Conservation (phyloP, 2,797 vertebrate species). For the Premnoplex brunnescens region DNA sequence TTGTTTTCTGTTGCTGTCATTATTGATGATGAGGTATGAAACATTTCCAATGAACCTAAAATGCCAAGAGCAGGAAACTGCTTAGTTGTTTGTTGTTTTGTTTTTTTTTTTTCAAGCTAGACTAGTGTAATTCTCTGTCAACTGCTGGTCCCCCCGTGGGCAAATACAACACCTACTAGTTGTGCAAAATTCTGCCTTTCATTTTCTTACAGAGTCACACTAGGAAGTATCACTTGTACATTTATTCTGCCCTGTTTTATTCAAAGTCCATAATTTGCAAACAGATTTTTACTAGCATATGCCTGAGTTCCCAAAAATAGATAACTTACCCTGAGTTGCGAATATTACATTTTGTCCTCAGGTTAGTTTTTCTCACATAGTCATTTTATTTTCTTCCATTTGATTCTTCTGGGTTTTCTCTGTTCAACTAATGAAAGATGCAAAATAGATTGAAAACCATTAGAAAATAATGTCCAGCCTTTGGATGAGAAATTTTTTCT, state of each 20-base stretch:
- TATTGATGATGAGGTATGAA: slow-evolving; percentile 34
- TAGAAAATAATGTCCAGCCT: background rate
- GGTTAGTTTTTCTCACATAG: background rate
- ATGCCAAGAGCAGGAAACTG: slow-evolving; percentile 14
- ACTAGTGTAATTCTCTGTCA: slow-evolving; percentile 1
- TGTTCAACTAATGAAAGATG: background rate
- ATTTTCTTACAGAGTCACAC: background rate
- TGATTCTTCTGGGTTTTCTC: background rate
- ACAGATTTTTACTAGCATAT: slow-evolving; percentile 37
- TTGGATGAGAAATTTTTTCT: background rate
- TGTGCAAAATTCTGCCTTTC: slow-evolving; percentile 7
- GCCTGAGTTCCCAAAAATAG: background rate
- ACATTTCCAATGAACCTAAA: slow-evolving; percentile 55
- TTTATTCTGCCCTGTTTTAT: slow-evolving; percentile 28
- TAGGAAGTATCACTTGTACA: slow-evolving; percentile 4
- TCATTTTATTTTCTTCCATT: background rate
- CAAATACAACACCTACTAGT: slow-evolving; percentile 11
- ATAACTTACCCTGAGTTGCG: background rate
- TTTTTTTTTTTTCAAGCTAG: background rate
- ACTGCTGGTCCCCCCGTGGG: background rate
- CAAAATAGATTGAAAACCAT: background rate
- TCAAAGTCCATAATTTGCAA: slow-evolving; percentile 44
- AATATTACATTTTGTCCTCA: background rate
- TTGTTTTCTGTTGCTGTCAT: slow-evolving; percentile 24
- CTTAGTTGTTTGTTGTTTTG: background rate